A percentile compares a stretch with the other conserved stretches of the same genome.
Evolutionary conservation across 1,140 invertebrate genomes (phyloP).

Genomic region (Cyclargus thomasi): DNA sequence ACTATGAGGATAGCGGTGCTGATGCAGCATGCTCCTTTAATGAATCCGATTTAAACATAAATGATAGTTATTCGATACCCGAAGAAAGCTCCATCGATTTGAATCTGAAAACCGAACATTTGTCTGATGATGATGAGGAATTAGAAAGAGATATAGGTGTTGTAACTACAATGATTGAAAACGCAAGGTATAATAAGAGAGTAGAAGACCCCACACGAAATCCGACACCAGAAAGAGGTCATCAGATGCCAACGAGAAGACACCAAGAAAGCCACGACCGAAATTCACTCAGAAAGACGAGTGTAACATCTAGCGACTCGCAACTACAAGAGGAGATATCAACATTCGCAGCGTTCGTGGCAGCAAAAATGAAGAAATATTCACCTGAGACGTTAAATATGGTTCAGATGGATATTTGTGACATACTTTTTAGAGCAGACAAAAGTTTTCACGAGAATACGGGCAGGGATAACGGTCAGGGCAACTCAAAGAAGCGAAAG

Average conservation of each 20-base stretch:
- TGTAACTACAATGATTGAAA: background rate
- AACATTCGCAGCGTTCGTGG: conserved; percentile 19
- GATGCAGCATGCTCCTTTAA: background rate
- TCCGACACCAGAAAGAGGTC: background rate
- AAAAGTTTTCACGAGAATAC: background rate
- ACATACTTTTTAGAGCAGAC: conserved; percentile 20
- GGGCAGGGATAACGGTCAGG: background rate
- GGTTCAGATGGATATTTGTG: conserved; percentile 20
- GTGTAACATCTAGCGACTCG: background rate
- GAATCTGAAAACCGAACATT: conserved; percentile 12
- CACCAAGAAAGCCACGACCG: background rate
- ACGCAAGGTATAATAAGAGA: background rate
- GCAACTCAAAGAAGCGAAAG: background rate
- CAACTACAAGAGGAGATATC: conserved; percentile 10
- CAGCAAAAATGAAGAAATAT: conserved; percentile 19
- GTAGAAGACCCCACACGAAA: background rate
- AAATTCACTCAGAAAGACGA: background rate
- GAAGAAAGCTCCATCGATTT: conserved; percentile 10
- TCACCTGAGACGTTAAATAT: conserved; percentile 1
- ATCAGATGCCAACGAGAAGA: background rate
- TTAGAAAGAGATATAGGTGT: conserved; percentile 11
- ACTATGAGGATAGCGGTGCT: background rate
- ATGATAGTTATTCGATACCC: background rate
- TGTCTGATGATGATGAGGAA: conserved; percentile 9
- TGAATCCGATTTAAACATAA: background rate